Base-by-base conservation (phyloP, 2,888 invertebrate species). In the Ethmia dodecea region DNA sequence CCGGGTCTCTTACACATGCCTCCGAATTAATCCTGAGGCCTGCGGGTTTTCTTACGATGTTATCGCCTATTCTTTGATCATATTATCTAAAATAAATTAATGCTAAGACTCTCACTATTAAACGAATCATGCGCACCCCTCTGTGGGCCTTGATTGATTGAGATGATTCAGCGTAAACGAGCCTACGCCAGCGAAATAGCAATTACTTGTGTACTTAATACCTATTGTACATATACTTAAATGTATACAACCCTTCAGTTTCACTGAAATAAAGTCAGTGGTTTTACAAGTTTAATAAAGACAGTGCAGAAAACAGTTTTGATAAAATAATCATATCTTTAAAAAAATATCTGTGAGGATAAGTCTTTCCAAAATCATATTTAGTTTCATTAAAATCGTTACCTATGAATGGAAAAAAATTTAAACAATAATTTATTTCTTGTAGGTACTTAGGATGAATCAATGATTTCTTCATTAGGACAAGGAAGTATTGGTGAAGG, bases 151-250 rank as follows among this genome's bases (percentile, higher is more conserved):
- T 71, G 71, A 71, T 71, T 71, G 70, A 71, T 70, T 60, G 64
- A 65, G 69, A 70, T 70, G 70, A 71, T 60, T 68, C 67, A 67
- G 69, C 68, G 49, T 40, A 46, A 63, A 57, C 49, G 52, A 53
- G 57, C 52, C 55, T 56, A 50, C 55, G 32, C 50, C 52, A 55
- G 53, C 58, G 58, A 64, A 64, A 61, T 65, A 61, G 62, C 65
- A 68, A 68, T 68, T 68, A 66, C 56, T 53, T 55, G 47, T 47
- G 50, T 55, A 60, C 49, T 53, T 49, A 56, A 5, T 11, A 26
- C 10, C 26, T 11, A 11, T 5, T 11, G 6, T 11, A 26, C 10
- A 6, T 26, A 9, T 11, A 10, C 6, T 5, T 12, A 11, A 12
- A 26, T 26, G 18, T 26, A 12, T 12, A 11, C 6, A 26, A 26